Conservation (phyloP, 2,113 vertebrate genomes). For the zebrafish (Danio rerio) region GRCz12tu NC_133190.1:18241501-18242000, state of each 20-base stretch:
- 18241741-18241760: neutral
- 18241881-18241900: conserved; percentile 92
- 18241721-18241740: neutral
- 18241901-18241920: conserved; percentile 92
- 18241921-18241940: conserved; percentile 90
- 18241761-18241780: neutral
- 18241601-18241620: no score
- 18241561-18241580: conserved; percentile 78
- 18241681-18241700: neutral
- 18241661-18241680: conserved; percentile 1
- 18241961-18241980: neutral
- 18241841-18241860: conserved; percentile 81
- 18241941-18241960: neutral
- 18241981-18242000: no score
- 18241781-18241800: conserved; percentile 9
- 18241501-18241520: conserved; percentile 92
- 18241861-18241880: conserved; percentile 94
- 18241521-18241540: conserved; percentile 91
- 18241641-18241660: neutral
- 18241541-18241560: conserved; percentile 97
- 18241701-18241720: neutral
- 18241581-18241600: no score
- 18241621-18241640: neutral
- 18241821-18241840: neutral
- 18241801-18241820: conserved; percentile 45